Percentiles rank a stretch among this genome's conserved stretches.
Evolutionary conservation across 1,140 invertebrate species (phyloP).

Genomic region (Lepidostoma basale): DNA sequence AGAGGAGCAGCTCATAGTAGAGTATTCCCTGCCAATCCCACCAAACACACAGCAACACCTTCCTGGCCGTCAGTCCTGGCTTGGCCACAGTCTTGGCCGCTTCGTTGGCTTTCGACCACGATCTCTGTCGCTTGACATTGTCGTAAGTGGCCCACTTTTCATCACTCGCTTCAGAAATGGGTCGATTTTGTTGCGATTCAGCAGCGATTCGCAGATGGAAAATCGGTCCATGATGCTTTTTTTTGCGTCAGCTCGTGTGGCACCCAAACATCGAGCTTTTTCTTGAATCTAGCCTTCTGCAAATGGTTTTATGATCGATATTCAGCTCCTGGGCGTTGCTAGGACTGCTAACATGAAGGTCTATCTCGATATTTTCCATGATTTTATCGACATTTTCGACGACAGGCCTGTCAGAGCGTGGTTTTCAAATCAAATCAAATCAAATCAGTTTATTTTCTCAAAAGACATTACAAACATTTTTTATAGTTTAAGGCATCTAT

Average conservation of each 20-base stretch:
- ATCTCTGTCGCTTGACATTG: background rate
- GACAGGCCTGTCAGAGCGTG: no score
- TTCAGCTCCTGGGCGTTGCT: background rate
- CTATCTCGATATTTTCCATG: conserved; percentile 14
- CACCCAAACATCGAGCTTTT: background rate
- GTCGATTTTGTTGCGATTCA: conserved; percentile 4
- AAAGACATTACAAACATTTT: no score
- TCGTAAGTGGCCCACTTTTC: no score
- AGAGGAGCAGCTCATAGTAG: conserved; percentile 3
- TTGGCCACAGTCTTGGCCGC: conserved; percentile 3
- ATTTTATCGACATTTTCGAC: conserved; percentile 14
- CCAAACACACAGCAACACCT: conserved; percentile 10
- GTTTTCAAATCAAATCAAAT: no score
- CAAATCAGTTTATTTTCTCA: no score
- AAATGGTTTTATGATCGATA: conserved; percentile 8
- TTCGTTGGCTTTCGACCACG: background rate
- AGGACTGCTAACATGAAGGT: background rate
- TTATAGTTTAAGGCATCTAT: no score
- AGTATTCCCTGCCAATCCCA: conserved; percentile 10
- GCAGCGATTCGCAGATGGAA: conserved; percentile 6
- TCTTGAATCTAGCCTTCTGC: background rate
- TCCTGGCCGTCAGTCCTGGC: conserved; percentile 1
- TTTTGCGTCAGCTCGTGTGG: background rate
- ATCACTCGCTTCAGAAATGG: conserved; percentile 6
- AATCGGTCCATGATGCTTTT: background rate